phyloP scores from a whole-genome alignment of 2,113 vertebrate species.

The Excalfactoria chinensis region DNA sequence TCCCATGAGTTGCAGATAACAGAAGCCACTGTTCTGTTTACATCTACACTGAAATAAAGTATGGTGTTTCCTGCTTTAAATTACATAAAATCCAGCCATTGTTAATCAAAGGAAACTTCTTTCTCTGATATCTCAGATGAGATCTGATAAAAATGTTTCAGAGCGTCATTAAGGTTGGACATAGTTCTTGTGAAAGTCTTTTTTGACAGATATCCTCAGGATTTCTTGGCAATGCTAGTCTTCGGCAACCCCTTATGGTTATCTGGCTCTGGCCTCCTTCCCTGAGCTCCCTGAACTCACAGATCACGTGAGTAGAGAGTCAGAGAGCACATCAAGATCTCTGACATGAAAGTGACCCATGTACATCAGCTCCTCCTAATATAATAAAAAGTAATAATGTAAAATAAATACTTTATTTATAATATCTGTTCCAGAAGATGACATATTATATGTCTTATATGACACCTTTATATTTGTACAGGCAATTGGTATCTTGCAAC shows the following conservation, averaged over 20 bases:
- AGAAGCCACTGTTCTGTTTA: not conserved
- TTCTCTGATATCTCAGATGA: not conserved
- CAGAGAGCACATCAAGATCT: not conserved
- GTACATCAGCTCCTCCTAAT: not conserved
- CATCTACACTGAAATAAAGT: not conserved
- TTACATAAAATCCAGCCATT: conserved; percentile 18
- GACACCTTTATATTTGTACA: not conserved
- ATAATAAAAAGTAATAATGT: not conserved
- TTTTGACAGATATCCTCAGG: not conserved
- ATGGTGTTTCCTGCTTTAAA: conserved; percentile 3
- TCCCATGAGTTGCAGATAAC: not conserved
- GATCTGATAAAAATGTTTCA: conserved; percentile 38
- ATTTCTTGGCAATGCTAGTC: not conserved
- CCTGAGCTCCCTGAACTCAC: not conserved
- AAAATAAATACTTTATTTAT: not conserved
- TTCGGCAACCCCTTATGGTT: not conserved
- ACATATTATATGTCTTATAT: not conserved
- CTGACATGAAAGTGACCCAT: not conserved
- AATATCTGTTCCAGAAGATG: not conserved
- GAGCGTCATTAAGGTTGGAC: not conserved
- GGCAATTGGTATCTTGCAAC: not conserved
- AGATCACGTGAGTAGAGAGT: accelerated
- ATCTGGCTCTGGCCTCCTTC: not conserved
- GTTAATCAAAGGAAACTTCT: conserved; percentile 44
- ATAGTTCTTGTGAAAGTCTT: not conserved